phyloP scores from a whole-genome alignment of 2,888 invertebrate species.

The Leucophora obtusa region DNA sequence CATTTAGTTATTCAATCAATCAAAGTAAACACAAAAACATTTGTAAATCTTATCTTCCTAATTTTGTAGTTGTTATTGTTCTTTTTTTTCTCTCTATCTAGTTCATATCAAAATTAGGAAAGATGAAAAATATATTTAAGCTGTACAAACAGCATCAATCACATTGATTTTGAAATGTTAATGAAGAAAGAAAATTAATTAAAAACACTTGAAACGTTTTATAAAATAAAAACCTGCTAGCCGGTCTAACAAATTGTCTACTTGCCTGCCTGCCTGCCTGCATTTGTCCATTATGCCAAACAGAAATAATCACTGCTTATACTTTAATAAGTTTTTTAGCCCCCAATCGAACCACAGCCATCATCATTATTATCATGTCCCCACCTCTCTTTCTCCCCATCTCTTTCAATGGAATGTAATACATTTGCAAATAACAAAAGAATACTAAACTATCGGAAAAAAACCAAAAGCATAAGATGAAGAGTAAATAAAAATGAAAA shows the following conservation, averaged over 20 bases:
- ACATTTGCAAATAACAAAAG: constrained; percentile 5
- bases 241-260: too few relatives aligned
- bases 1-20: too few relatives aligned
- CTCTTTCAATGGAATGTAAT: neutral
- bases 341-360: neutral
- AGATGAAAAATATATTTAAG: neutral
- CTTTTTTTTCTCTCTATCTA: neutral
- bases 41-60: too few relatives aligned
- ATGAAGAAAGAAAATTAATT: constrained; percentile 22
- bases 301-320: constrained; percentile 13
- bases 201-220: constrained; percentile 33
- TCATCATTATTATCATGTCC: neutral
- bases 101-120: neutral
- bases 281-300: constrained; percentile 17
- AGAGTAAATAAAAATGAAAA: constrained; percentile 1
- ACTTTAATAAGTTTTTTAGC: neutral
- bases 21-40: too few relatives aligned
- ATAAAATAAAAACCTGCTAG: constrained; percentile 6
- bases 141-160: neutral
- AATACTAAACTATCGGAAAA: neutral
- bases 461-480: neutral
- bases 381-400: too few relatives aligned
- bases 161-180: neutral
- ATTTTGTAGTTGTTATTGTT: too few relatives aligned
- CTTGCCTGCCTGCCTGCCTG: too few relatives aligned